Conservation (phyloP, 2,888 invertebrate genomes). For the Trimorus sp. region DNA sequence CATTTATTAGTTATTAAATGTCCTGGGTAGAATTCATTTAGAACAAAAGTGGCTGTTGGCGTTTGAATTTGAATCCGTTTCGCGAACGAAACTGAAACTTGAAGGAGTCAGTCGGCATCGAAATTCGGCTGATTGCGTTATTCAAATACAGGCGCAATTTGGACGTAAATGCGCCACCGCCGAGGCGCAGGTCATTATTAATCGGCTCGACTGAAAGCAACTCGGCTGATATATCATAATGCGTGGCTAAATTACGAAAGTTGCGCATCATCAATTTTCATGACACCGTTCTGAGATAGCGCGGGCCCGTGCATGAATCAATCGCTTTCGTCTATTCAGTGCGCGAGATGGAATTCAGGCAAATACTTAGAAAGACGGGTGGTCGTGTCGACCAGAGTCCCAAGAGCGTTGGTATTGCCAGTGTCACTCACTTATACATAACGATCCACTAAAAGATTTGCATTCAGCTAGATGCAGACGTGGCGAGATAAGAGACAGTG, state of each 20-base stretch:
- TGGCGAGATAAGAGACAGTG: conserved; percentile 66
- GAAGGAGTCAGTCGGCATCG: neutral
- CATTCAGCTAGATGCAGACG: conserved; percentile 66
- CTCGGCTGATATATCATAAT: conserved; percentile 50
- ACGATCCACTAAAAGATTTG: conserved; percentile 67
- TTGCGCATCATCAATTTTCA: conserved; percentile 64
- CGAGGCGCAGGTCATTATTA: conserved; percentile 41
- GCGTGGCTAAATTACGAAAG: conserved; percentile 61
- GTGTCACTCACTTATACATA: conserved; percentile 68
- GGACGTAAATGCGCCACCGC: conserved; percentile 23
- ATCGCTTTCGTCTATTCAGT: conserved; percentile 63
- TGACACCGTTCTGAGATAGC: conserved; percentile 59
- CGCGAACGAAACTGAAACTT: too few relatives aligned
- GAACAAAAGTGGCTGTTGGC: too few relatives aligned
- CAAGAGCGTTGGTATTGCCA: conserved; percentile 67
- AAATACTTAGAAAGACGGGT: conserved; percentile 67
- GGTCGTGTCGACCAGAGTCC: conserved; percentile 64
- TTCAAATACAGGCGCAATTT: conserved; percentile 41
- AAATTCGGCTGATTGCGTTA: conserved; percentile 35
- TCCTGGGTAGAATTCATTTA: too few relatives aligned
- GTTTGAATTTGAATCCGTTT: too few relatives aligned
- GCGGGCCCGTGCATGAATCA: conserved; percentile 60
- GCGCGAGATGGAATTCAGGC: conserved; percentile 65
- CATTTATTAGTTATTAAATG: too few relatives aligned
- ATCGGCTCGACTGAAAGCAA: conserved; percentile 48